Base-by-base conservation (phyloP, 2,797 vertebrate species). In the Lithobates pipiens region DNA sequence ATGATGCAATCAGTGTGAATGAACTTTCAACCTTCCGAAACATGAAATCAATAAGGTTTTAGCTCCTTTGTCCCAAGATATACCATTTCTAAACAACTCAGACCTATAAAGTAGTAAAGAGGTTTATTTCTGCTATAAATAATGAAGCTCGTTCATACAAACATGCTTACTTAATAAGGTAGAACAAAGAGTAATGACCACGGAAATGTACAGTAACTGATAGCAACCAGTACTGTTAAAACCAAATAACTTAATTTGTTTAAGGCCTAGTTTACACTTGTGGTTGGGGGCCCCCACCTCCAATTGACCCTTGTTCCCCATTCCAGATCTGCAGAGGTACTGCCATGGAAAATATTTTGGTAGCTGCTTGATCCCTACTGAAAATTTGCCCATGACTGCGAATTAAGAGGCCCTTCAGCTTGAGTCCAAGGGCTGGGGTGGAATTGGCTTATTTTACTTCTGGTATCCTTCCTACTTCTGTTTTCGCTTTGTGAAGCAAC, bases 1-100 rank as follows among this genome's bases (percentile, higher is more conserved):
- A 25, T 87, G 81, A 67, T n/a, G 39, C 0, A 3, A 27, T 83
- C 61, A 74, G 50, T 39, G 1, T n/a, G 27, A 90, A 67, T 77
- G 81, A 89, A 83, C 23, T 75, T 82, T 84, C 83, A 27, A 86
- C 74, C 39, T 78, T 85, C 10, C 80, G 42, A 69, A 88, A 89
- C 88, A 61, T 0, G 42, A 83, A 81, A 61, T 80, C 63, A 87
- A 84, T 86, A 88, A 86, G 88, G 68, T n/a, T 29, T 73, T n/a
- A 79, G 61, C 16, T 73, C 0, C 69, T 32, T 85, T 81, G 25
- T 61, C 29, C 7, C 46, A 21, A 78, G 72, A 63, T 69, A 76
- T 70, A 85, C 77, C 13, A 10, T 76, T 75, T 61, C 23, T 13
- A n/a, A 23, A 77, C 76, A 63, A 11, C 42, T 9, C 21, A 71